Evolutionary conservation across 2,797 vertebrate genomes (phyloP), one percentile per base, ranked within the genome.

Genomic region (Sebastiscus tertius): DNA sequence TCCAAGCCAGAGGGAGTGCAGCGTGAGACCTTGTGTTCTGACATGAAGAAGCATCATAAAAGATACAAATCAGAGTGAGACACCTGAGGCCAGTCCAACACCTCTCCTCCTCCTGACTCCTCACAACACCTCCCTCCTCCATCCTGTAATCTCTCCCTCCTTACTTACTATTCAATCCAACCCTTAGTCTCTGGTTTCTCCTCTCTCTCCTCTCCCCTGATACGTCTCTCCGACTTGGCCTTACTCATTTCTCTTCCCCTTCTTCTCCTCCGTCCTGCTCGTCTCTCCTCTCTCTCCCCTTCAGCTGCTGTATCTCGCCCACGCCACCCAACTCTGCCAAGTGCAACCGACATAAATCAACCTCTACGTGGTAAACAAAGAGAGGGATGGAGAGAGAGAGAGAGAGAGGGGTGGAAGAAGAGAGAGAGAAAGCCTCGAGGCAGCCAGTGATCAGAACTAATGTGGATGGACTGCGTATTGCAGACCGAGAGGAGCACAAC

Each of bases 271-370:
- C 54, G 54, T 77, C 64, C 75, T 83, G 75, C 75, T 77, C 18
- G 0, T 62, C 69, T 42, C 67, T 59, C 31, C 79, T 72, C 82
- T 62, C 84, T 77, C 80, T 60, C 76, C 81, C 91, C 85, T 89
- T 85, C 88, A 92, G 92, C 90, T 89, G 90, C 89, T 87, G 82
- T 82, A 89, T 91, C 87, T 92, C 91, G 90, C 93, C 93, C 92
- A 94, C 92, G 88, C 93, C 85, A 86, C 89, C 92, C 92, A 89
- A 89, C 91, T 89, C 88, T 92, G 93, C 92, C 91, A 92, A 94
- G 88, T 87, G 86, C 89, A 90, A 89, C 89, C 74, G 86, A 92
- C 92, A 92, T 93, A 94, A 94, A 94, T 94, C 94, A 94, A 93
- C 86, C 82, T 91, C 90, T 91, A 84, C 65, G 85, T 90, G 86